A percentile compares a stretch with the other conserved stretches of the same genome.
Evolutionary conservation across 1,140 invertebrate species (phyloP).

Genomic region (Drosophila subpulchrella): DNA sequence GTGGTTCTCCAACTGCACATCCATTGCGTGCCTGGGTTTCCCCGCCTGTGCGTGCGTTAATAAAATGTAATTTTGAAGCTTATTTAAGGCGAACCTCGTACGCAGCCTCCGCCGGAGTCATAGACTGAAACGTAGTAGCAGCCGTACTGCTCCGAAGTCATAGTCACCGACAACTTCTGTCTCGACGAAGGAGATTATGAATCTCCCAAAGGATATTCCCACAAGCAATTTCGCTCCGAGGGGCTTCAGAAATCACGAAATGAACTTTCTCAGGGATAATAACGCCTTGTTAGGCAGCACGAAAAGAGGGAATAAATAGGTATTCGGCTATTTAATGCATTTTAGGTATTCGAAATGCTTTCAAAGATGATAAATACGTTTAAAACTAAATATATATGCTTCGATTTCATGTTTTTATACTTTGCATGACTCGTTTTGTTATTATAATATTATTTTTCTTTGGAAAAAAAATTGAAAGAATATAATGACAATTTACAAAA

Average conservation of each 20-base stretch:
- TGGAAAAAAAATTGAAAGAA: too few species aligned
- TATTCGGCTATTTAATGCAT: neutral
- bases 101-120: conserved; percentile 28
- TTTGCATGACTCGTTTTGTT: too few species aligned
- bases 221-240: neutral
- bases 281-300: neutral
- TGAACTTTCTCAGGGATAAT: neutral
- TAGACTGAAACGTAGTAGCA: conserved; percentile 4
- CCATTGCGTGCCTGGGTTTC: conserved; percentile 19
- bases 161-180: conserved; percentile 33
- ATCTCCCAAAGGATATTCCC: conserved; percentile 23
- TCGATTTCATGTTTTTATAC: too few species aligned
- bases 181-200: conserved; percentile 36
- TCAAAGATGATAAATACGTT: too few species aligned
- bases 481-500: too few species aligned
- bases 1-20: conserved; percentile 3
- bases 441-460: too few species aligned
- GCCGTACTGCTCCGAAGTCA: conserved; percentile 16
- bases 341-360: neutral
- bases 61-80: conserved; percentile 79
- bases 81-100: conserved; percentile 67
- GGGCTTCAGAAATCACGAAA: neutral
- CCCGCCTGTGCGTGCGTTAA: conserved; percentile 61
- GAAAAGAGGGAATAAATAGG: neutral
- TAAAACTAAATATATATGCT: too few species aligned